Conservation (phyloP, 2,888 invertebrate species). For the Pollenia griseotomentosa region DNA sequence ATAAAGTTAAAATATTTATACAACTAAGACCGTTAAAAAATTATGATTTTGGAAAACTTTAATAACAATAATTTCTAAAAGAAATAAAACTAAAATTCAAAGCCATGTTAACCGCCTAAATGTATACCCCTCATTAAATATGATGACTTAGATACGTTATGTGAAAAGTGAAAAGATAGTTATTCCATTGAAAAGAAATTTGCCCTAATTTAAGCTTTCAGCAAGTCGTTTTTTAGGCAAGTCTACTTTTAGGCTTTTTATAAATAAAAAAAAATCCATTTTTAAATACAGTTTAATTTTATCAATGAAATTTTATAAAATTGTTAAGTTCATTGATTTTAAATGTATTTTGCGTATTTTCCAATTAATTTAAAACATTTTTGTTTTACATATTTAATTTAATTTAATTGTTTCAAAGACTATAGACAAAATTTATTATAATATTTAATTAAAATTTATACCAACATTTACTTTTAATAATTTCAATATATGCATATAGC, state of each 20-base stretch:
- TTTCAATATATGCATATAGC: background rate
- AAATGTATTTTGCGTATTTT: slow-evolving; percentile 32
- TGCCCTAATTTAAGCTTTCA: background rate
- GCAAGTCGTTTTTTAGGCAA: background rate
- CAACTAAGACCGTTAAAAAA: too few species aligned
- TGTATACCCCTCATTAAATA: too few species aligned
- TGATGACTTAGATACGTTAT: too few species aligned
- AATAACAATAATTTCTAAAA: too few species aligned
- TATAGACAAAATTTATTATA: slow-evolving; percentile 44
- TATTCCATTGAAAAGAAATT: too few species aligned
- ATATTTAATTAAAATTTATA: slow-evolving; percentile 58
- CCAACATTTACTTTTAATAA: slow-evolving; percentile 21
- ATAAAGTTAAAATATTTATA: too few species aligned
- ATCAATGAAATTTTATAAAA: background rate
- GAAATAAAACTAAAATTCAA: too few species aligned
- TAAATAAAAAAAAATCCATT: too few species aligned
- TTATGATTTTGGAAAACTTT: too few species aligned
- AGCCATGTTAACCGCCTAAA: too few species aligned
- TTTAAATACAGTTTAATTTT: background rate
- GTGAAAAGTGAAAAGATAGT: too few species aligned
- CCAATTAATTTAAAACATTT: slow-evolving; percentile 46
- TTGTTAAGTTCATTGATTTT: slow-evolving; percentile 53
- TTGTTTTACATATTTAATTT: slow-evolving; percentile 53
- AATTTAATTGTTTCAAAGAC: slow-evolving; percentile 47
- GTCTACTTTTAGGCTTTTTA: too few species aligned